A percentile compares a stretch with the other conserved stretches of the same genome.
Evolutionary conservation across 2,888 invertebrate genomes (phyloP).

Genomic region (Orthosia incerta): DNA sequence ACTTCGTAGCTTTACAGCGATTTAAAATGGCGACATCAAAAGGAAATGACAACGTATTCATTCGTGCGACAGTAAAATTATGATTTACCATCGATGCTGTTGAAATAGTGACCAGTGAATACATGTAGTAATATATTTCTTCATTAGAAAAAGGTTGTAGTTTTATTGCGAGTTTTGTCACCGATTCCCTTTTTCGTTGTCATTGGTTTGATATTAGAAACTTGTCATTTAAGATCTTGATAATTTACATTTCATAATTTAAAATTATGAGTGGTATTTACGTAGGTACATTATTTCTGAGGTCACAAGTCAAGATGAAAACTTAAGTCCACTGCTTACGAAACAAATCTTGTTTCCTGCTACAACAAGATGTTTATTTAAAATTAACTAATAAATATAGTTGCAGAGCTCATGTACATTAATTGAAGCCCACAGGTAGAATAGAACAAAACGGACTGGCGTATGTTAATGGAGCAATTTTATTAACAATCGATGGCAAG

Average conservation of each 20-base stretch:
- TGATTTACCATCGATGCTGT: slow-evolving; percentile 51
- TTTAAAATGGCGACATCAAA: slow-evolving; percentile 54
- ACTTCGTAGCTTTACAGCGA: slow-evolving; percentile 23
- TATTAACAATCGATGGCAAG: slow-evolving; percentile 77
- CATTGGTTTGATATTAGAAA: slow-evolving; percentile 5
- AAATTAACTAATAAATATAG: slow-evolving; percentile 42
- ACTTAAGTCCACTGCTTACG: no score
- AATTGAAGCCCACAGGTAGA: slow-evolving; percentile 54
- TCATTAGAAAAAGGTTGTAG: slow-evolving; percentile 28
- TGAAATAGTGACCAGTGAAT: slow-evolving; percentile 33
- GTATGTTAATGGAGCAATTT: slow-evolving; percentile 80
- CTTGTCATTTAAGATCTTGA: background rate
- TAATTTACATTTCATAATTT: background rate
- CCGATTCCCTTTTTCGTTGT: slow-evolving; percentile 3
- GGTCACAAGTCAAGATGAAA: background rate
- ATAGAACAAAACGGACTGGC: slow-evolving; percentile 54
- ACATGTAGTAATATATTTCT: slow-evolving; percentile 33
- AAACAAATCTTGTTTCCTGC: slow-evolving; percentile 10
- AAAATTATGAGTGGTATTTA: background rate
- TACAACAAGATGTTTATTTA: slow-evolving; percentile 9
- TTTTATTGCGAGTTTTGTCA: slow-evolving; percentile 28
- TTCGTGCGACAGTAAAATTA: slow-evolving; percentile 45
- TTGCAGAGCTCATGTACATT: slow-evolving; percentile 42
- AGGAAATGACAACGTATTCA: slow-evolving; percentile 40
- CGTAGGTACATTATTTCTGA: background rate